Evolutionary conservation across 2,113 vertebrate species (phyloP), one percentile per base, ranked within the genome.

Genomic region (Dolichallabes microphthalmus): DNA sequence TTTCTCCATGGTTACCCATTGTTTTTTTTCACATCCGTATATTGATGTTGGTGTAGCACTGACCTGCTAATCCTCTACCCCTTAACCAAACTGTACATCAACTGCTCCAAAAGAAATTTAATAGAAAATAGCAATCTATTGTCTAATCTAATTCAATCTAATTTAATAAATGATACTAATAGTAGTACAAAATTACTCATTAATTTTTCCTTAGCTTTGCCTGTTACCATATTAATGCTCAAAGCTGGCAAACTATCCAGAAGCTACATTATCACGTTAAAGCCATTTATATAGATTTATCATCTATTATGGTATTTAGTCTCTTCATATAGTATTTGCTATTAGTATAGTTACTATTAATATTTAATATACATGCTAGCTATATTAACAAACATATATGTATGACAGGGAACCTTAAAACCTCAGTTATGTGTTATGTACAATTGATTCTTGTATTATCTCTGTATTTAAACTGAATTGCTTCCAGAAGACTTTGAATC

Each of bases 41-140:
- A 95, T 95, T 94, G 95, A 95, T 94, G 89, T 82, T 84, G 32
- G 86, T 88, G 91, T 90, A 85, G 89, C 89, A 88, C 88, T 86
- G 89, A 91, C 92, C 91, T 92, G 92, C 92, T 92, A 93, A 92
- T 90, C 89, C 80, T 85, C 91, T 83, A 80, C 3, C 89, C 86
- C 88, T 78, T 90, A 82, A 76, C 84, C 86, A 85, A 78, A 60
- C 81, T 88, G 88, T 86, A 83, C 88, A 50, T 88, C 89, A 86
- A 83, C 86, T 88, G 77, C n/a, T 78, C 27, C 68, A 35, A 8
- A 68, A 58, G 58, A 86, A n/a, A 25, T 27, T 63, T 50, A 50
- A 55, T 82, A 53, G 39, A 52, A 82, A 69, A 52, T 50, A 68
- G 63, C 61, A 60, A 71, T 50, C 15, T 45, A 45, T 45, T 45